Evolutionary conservation across 2,113 vertebrate genomes (phyloP).

Genomic region (Semicossyphus pulcher): DNA sequence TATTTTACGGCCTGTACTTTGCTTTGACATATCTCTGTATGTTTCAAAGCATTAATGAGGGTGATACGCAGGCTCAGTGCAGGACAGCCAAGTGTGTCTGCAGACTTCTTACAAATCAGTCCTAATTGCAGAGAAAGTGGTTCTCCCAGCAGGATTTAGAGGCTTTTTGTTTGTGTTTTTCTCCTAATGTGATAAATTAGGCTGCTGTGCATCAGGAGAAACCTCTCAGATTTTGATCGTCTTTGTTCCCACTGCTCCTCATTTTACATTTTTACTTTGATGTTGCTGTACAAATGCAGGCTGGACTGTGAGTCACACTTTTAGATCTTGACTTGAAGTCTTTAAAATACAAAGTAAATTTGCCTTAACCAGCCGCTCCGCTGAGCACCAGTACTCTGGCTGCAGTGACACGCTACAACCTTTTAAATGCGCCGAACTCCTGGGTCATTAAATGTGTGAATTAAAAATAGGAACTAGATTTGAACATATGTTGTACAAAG

Average conservation of each 20-base stretch:
- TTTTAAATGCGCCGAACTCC: background rate
- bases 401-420: background rate
- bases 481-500: constrained; percentile 34
- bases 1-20: background rate
- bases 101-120: constrained; percentile 22
- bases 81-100: constrained; percentile 24
- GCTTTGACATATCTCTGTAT: background rate
- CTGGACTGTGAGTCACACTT: constrained; percentile 3
- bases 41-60: constrained; percentile 18
- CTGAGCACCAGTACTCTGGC: background rate
- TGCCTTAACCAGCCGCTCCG: background rate
- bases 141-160: constrained; percentile 19
- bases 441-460: constrained; percentile 3
- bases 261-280: constrained; percentile 13
- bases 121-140: constrained; percentile 40
- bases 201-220: background rate
- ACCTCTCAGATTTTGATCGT: constrained; percentile 17
- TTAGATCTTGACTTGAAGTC: background rate
- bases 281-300: background rate
- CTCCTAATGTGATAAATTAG: constrained; percentile 36
- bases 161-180: constrained; percentile 35
- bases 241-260: constrained; percentile 1
- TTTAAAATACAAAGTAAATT: constrained; percentile 16
- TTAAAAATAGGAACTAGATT: constrained; percentile 5
- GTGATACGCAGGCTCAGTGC: constrained; percentile 6